phyloP scores from a whole-genome alignment of 1,140 invertebrate genomes.

The Caenorhabditis brenneri region DNA sequence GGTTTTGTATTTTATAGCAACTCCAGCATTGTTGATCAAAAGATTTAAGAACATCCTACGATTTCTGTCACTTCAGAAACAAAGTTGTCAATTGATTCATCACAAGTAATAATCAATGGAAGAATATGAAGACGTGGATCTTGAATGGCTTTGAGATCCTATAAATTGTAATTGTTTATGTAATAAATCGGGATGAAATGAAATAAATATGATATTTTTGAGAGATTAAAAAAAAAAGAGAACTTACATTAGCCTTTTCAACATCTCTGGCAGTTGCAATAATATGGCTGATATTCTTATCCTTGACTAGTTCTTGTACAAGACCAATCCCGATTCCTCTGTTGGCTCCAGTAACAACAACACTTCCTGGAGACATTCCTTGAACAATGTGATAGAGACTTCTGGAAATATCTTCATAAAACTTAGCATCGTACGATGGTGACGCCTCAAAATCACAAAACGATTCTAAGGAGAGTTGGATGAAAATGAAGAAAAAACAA shows the following conservation, averaged over 20 bases:
- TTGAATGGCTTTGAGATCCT: conserved; percentile 37
- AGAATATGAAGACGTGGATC: conserved; percentile 44
- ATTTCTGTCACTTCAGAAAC: conserved; percentile 43
- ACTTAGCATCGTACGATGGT: too few species aligned
- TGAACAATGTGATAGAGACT: too few species aligned
- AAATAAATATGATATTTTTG: background rate
- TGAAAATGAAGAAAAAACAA: too few species aligned
- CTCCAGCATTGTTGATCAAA: conserved; percentile 50
- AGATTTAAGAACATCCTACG: conserved; percentile 46
- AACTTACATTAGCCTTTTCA: conserved; percentile 19
- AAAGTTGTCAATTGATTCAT: conserved; percentile 39
- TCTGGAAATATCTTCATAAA: too few species aligned
- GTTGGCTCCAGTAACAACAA: conserved; percentile 80
- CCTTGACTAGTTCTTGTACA: conserved; percentile 49
- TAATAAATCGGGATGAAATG: too few species aligned
- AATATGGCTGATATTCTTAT: conserved; percentile 42
- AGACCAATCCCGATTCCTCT: conserved; percentile 86
- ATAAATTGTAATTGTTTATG: too few species aligned
- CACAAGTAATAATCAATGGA: conserved; percentile 41
- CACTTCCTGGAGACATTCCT: conserved; percentile 42
- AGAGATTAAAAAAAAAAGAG: background rate
- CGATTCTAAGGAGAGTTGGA: too few species aligned
- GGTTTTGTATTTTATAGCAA: background rate
- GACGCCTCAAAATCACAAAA: too few species aligned
- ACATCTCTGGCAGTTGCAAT: conserved; percentile 54